These are phyloP conservation scores for Julus scandinavius DNA, from an alignment of 2,888 invertebrate genomes.

Conservation along the genomic window DNA sequence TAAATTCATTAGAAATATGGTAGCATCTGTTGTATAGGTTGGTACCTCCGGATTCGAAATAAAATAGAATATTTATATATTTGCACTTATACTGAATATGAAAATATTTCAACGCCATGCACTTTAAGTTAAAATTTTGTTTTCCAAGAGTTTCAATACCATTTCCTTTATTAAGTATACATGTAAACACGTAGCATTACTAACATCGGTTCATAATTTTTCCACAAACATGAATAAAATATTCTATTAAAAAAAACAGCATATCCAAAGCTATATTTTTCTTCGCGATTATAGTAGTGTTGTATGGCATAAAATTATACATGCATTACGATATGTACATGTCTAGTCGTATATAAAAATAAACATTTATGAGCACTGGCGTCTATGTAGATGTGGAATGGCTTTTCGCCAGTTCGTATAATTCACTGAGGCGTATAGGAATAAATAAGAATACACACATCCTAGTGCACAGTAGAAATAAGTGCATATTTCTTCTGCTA, in stretches of 20 bases:
- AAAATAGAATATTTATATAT: too few relatives aligned
- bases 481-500: not conserved
- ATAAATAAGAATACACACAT: too few relatives aligned
- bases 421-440: too few relatives aligned
- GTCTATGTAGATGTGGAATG: not conserved
- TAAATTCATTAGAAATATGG: too few relatives aligned
- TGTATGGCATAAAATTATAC: not conserved
- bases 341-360: not conserved
- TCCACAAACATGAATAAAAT: not conserved
- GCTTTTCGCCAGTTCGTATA: too few relatives aligned
- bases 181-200: not conserved
- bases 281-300: not conserved
- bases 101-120: too few relatives aligned
- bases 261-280: not conserved
- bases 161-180: not conserved
- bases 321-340: not conserved
- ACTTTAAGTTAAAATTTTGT: too few relatives aligned
- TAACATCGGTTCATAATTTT: not conserved
- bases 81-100: too few relatives aligned
- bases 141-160: too few relatives aligned
- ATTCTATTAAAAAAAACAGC: not conserved
- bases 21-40: too few relatives aligned
- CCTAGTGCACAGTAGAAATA: too few relatives aligned
- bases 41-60: too few relatives aligned
- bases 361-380: not conserved